Evolutionary conservation across 2,888 invertebrate species (phyloP).

Genomic region (Marronus borbonicus): DNA sequence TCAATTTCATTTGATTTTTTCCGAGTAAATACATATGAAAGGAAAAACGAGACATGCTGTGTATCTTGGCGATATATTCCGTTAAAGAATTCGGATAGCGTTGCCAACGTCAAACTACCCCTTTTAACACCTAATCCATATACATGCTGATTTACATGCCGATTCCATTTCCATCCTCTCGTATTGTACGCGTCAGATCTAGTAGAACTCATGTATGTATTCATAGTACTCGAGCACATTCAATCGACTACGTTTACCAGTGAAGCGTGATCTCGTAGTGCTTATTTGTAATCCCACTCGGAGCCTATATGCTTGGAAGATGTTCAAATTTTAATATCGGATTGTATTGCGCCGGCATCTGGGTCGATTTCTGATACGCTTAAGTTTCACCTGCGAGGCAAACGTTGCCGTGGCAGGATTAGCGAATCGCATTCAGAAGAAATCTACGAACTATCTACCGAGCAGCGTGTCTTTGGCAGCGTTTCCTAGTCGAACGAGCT

Average conservation of each 20-base stretch:
- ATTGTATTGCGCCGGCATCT: neutral
- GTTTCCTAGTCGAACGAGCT: neutral
- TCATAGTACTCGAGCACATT: neutral
- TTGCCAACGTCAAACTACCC: too few relatives aligned
- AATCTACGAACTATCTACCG: neutral
- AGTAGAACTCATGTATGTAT: neutral
- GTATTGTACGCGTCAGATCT: neutral
- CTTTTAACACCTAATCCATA: too few relatives aligned
- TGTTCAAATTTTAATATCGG: slow-evolving; percentile 34
- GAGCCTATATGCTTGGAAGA: neutral
- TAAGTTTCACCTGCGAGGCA: slow-evolving; percentile 13
- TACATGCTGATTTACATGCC: too few relatives aligned
- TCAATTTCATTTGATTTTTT: too few relatives aligned
- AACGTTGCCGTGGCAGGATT: neutral
- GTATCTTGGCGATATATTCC: too few relatives aligned
- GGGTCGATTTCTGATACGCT: slow-evolving; percentile 13
- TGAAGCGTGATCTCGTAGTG: neutral
- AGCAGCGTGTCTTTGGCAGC: neutral
- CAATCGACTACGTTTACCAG: neutral
- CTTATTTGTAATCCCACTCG: slow-evolving; percentile 15
- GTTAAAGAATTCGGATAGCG: too few relatives aligned
- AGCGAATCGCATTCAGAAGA: neutral
- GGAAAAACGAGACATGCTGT: too few relatives aligned
- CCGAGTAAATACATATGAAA: too few relatives aligned
- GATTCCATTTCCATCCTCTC: too few relatives aligned